Evolutionary conservation across 1,140 invertebrate genomes (phyloP).

Genomic region (Microplitis demolitor): DNA sequence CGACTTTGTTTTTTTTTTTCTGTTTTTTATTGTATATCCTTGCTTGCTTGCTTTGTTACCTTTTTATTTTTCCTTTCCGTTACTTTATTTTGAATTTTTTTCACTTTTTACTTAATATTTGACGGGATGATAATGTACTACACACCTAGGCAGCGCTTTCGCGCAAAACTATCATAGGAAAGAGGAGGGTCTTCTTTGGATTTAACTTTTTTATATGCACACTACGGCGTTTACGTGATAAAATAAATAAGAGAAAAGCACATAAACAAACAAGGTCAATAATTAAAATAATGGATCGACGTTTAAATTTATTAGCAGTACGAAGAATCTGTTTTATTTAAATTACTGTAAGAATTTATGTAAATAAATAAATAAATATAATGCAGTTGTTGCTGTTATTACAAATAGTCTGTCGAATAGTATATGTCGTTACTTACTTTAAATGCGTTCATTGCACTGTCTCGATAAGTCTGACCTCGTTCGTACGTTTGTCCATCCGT

Average conservation of each 20-base stretch:
- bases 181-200: not conserved
- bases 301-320: constrained; percentile 5
- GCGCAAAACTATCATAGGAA: constrained; percentile 16
- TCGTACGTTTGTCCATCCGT: constrained; percentile 18
- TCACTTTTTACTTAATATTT: constrained; percentile 10
- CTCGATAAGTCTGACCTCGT: constrained; percentile 16
- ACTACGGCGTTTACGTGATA: not conserved
- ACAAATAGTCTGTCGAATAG: not conserved
- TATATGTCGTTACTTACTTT: constrained; percentile 21
- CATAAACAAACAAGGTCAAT: constrained; percentile 12
- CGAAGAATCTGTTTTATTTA: not conserved
- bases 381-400: not conserved
- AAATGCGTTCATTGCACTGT: constrained; percentile 27
- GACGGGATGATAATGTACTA: constrained; percentile 26
- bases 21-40: constrained; percentile 2
- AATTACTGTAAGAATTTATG: not conserved
- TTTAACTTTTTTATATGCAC: not conserved
- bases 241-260: not conserved
- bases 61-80: not conserved
- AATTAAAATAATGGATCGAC: constrained; percentile 5
- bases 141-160: constrained; percentile 26
- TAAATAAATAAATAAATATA: not conserved
- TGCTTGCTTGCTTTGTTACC: not conserved
- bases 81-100: not conserved
- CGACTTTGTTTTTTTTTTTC: not conserved